Conservation (phyloP, 2,113 vertebrate genomes). For the Martes martes region DNA sequence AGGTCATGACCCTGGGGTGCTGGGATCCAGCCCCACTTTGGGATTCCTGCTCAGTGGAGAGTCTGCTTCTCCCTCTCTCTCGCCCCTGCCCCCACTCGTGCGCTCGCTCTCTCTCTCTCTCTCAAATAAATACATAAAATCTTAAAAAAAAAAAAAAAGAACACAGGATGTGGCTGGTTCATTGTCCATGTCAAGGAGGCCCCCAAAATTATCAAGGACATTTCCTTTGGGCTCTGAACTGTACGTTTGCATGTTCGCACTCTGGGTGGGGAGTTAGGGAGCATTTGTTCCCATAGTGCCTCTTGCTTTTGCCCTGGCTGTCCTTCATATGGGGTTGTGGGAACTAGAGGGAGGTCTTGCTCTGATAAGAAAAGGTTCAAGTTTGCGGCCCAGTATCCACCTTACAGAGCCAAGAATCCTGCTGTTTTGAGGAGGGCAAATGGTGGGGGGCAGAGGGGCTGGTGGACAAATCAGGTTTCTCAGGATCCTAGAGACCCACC, state of each 20-base stretch:
- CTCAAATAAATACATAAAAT: too few species aligned
- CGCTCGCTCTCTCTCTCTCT: too few species aligned
- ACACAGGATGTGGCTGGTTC: neutral
- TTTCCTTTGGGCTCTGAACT: neutral
- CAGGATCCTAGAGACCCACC: neutral
- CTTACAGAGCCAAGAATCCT: neutral
- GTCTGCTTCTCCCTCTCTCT: too few species aligned
- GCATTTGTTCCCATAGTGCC: rapidly evolving
- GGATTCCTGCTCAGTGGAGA: too few species aligned
- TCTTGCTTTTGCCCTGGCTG: too few species aligned
- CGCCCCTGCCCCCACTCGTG: rapidly evolving
- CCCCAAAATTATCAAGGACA: neutral
- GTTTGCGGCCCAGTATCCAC: too few species aligned
- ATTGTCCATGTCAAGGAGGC: neutral
- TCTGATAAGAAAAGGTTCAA: neutral
- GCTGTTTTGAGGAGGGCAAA: neutral
- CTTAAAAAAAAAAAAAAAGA: neutral
- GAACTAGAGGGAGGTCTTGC: neutral
- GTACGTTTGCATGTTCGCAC: neutral
- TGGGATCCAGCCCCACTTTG: too few species aligned
- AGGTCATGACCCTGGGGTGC: too few species aligned
- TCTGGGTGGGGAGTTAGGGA: neutral
- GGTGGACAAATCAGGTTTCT: neutral
- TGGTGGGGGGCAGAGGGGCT: neutral
- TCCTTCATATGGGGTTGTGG: neutral